These are phyloP conservation scores for Meghimatium bilineatum DNA, from an alignment of 2,888 invertebrate genomes.

Conservation along the genomic window DNA sequence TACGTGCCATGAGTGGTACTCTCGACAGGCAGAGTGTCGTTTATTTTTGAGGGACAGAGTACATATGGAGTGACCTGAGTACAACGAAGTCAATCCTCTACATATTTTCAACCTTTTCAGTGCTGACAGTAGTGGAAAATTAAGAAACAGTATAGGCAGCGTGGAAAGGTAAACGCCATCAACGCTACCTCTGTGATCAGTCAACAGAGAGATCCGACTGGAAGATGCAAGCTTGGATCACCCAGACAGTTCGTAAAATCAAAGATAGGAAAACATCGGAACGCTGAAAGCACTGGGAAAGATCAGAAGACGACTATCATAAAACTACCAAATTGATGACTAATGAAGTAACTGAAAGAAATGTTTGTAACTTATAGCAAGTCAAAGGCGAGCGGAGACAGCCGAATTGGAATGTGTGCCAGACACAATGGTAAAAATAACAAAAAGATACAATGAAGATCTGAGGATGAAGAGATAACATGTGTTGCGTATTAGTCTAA, in stretches of 20 bases:
- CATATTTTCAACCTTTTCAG: too few species aligned
- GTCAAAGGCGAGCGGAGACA: background rate
- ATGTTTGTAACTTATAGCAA: background rate
- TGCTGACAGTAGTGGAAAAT: background rate
- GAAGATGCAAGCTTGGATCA: background rate
- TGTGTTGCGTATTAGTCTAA: background rate
- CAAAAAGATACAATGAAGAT: background rate
- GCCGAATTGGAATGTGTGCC: background rate
- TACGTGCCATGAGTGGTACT: too few species aligned
- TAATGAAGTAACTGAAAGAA: slow-evolving; percentile 7
- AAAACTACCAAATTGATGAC: background rate
- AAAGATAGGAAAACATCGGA: slow-evolving; percentile 1
- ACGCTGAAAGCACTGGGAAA: background rate
- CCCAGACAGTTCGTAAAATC: background rate
- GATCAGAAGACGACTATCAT: background rate
- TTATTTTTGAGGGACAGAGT: too few species aligned
- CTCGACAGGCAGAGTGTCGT: too few species aligned
- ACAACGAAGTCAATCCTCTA: too few species aligned
- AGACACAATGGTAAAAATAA: slow-evolving; percentile 1
- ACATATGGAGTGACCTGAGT: too few species aligned
- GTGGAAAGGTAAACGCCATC: background rate
- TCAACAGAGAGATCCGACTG: background rate
- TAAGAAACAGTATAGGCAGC: background rate
- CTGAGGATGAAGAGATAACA: background rate
- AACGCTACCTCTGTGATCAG: background rate